Evolutionary conservation across 1,140 invertebrate species (phyloP), one percentile per base, ranked within the genome.

Genomic region (Ylistrum balloti): DNA sequence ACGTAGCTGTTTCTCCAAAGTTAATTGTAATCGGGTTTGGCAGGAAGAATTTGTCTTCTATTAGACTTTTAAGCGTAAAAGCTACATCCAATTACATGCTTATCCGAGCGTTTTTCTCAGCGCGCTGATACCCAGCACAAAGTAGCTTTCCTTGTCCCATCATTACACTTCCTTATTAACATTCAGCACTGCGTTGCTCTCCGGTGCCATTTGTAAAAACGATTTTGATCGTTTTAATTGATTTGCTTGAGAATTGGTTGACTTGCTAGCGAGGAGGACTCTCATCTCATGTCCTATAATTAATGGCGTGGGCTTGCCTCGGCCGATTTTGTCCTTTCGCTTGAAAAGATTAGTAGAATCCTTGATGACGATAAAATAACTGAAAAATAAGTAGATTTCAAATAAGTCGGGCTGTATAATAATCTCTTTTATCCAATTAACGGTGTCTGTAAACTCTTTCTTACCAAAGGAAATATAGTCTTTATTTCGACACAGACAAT

Each of bases 81-180:
- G 89, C 89, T 92, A 89, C 91, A 90, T 89, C 88, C 38, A 86
- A 90, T 90, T 92, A 90, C 85, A 88, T 74, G 88, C 91, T 90
- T 90, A 90, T 90, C 89, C 87, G 41, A 33, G 85, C 86, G 87
- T 89, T 90, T 90, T 41, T 74, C 32, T 34, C 34, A 56, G 85
- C 45, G 85, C 88, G 87, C 86, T 85, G 87, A 88, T 88, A 90
- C 87, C 86, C 86, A 87, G 45, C 32, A 87, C 38, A 88, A 89
- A 90, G 89, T 92, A 89, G 89, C 85, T 90, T 92, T 90, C 85
- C 88, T 38, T 92, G 91, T 92, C 88, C 56, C 56, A 87, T 88
- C 86, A 90, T 90, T 92, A 88, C 41, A 38, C 33, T 28, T 74
- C 74, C 91, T 90, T 87, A 92, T 90, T 88, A 56, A 48, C 88